Percentiles rank a stretch among this genome's conserved stretches.
These are phyloP conservation scores for Rhagoletis pomonella DNA, from an alignment of 1,140 invertebrate genomes.

Conservation along the genomic window DNA sequence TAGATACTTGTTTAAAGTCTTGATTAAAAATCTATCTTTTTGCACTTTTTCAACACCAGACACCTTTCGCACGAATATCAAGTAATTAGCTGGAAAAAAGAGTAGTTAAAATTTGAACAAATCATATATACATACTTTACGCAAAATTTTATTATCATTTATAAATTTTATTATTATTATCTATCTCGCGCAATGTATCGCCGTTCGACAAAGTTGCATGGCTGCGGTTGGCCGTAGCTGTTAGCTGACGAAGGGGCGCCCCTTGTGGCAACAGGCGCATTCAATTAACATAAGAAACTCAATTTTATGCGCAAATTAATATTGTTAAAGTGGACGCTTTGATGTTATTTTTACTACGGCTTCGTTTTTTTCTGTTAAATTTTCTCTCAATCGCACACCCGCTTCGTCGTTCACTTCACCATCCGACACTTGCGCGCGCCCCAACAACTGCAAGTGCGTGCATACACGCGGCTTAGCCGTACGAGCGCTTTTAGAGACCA, in stretches of 20 bases:
- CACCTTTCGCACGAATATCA: no score
- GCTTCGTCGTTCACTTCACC: background rate
- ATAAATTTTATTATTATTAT: slow-evolving; percentile 30
- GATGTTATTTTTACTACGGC: slow-evolving; percentile 40
- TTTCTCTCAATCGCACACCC: background rate
- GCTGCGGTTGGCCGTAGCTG: background rate
- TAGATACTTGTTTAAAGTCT: no score
- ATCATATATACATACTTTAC: slow-evolving; percentile 20
- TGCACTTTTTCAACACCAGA: no score
- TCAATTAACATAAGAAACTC: slow-evolving; percentile 50
- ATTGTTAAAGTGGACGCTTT: slow-evolving; percentile 44
- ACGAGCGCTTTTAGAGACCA: background rate
- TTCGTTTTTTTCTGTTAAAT: background rate
- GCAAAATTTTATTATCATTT: slow-evolving; percentile 7
- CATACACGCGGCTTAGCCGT: background rate
- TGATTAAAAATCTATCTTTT: no score
- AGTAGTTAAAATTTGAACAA: slow-evolving; percentile 17
- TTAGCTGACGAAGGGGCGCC: background rate
- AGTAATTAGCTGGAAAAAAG: background rate
- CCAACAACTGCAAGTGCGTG: background rate
- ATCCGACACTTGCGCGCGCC: background rate
- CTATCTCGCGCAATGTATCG: background rate
- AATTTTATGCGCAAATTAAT: slow-evolving; percentile 54
- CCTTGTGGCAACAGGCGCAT: slow-evolving; percentile 4
- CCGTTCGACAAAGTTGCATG: background rate